phyloP scores from a whole-genome alignment of 92 coral and sea anemone genomes.

The Parazoanthus darwini region DNA sequence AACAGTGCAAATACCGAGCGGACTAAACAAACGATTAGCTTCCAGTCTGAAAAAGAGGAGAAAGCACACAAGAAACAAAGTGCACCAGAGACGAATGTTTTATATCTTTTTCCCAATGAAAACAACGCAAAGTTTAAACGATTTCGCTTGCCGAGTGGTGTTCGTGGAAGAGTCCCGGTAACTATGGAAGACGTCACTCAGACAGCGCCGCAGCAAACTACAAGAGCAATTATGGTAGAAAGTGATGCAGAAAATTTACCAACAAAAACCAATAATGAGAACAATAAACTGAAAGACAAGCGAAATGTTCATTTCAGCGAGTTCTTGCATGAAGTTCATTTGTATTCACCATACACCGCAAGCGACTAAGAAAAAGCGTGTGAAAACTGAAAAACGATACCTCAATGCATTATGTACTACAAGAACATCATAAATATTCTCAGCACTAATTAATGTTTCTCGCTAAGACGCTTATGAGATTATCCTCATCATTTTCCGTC shows the following conservation, averaged over 20 bases:
- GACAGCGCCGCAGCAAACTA: neutral
- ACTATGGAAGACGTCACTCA: neutral
- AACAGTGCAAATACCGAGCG: neutral
- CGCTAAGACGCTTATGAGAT: neutral
- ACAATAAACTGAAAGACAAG: conserved; percentile 47
- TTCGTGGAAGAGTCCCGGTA: neutral
- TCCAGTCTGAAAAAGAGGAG: neutral
- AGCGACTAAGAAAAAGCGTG: neutral
- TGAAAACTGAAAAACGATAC: neutral
- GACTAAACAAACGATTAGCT: neutral
- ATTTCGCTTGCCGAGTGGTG: conserved; percentile 9
- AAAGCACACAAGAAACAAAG: neutral
- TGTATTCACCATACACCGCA: conserved; percentile 63
- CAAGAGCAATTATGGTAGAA: neutral
- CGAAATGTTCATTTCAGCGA: conserved; percentile 83
- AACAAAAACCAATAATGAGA: conserved; percentile 6
- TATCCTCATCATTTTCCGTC: no score
- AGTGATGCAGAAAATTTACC: neutral
- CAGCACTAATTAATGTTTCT: neutral
- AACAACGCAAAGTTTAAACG: neutral
- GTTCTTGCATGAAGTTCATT: conserved; percentile 74
- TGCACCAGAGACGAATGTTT: neutral
- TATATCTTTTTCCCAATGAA: neutral
- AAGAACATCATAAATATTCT: no score
- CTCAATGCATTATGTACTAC: neutral